Evolutionary conservation across 2,113 vertebrate species (phyloP), one percentile per base, ranked within the genome.

Genomic region (Pseudorhombus dupliciocellatus): DNA sequence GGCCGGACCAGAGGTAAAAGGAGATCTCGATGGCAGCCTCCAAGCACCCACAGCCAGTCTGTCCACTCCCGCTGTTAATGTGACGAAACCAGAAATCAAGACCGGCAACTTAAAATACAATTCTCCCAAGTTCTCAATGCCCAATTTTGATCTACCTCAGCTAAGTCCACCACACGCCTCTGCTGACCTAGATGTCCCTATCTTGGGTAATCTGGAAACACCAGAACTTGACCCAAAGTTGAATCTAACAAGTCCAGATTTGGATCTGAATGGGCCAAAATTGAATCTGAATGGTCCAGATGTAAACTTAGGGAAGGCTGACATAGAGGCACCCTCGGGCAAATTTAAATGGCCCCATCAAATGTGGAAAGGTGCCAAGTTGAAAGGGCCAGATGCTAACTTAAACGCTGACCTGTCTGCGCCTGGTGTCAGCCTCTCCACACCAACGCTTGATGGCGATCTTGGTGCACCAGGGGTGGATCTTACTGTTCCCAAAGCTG

Each of bases 261-360:
- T 87, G 57, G 73, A 85, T 20, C 5, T 92, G 10, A 79, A 88
- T 50, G 77, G 80, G 25, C 82, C 90, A 11, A 72, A 84, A 52
- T 14, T 86, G 6, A 81, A 91, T 30, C 14, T 91, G 9, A 73
- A 89, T 53, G 20, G 42, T 44, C 4, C 42, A 16, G 20, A 50
- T 50, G 20, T 50, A 50, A 50, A 50, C 18, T 16, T 44, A 44
- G 40, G 16, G 18, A 44, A 44, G 5, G 54, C 77, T 73, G 81
- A 86, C 28, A 18, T 85, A 0, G 60, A 84, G 1, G 22, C 55
- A 48, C 51, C 51, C 0, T 66, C 78, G 46, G 77, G 75, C n/a
- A 92, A 90, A 72, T 24, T 86, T 14, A 93, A 88, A 4, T 84
- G 81, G 77, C 91, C 87, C 25, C 74, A 90, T 73, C 55, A 57